Conservation (phyloP, 2,113 vertebrate genomes). For the Cryptoleucopteryx plumbea region DNA sequence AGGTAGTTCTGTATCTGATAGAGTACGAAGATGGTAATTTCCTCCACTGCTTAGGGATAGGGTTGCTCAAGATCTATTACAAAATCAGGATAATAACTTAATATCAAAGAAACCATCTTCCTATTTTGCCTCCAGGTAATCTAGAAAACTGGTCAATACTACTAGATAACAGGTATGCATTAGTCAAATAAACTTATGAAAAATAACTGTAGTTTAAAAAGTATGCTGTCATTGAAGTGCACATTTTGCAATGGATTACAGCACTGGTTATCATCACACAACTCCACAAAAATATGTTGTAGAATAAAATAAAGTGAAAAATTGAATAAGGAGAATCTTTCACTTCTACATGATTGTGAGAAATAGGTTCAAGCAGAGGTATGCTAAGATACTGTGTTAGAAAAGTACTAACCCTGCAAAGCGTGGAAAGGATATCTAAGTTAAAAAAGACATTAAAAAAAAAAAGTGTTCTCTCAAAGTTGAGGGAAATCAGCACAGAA, state of each 20-base stretch:
- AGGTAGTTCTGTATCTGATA: not conserved
- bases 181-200: not conserved
- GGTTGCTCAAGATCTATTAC: slow-evolving; percentile 15
- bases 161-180: not conserved
- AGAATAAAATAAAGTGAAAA: not conserved
- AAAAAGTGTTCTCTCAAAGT: not conserved
- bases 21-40: not conserved
- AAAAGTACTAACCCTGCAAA: not conserved
- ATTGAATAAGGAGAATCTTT: not conserved
- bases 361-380: not conserved
- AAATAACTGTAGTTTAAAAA: not conserved
- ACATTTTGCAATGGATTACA: not conserved
- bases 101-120: not conserved
- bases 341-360: not conserved
- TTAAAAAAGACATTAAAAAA: not conserved
- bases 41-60: not conserved
- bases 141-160: not conserved
- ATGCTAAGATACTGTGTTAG: not conserved
- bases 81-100: slow-evolving; percentile 14
- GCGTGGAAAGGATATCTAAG: not conserved
- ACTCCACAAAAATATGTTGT: not conserved
- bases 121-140: not conserved
- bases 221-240: not conserved
- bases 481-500: not conserved
- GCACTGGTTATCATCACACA: not conserved